These are phyloP conservation scores for Gulo gulo DNA, from an alignment of 2,113 vertebrate genomes.

Conservation along the genomic window DNA sequence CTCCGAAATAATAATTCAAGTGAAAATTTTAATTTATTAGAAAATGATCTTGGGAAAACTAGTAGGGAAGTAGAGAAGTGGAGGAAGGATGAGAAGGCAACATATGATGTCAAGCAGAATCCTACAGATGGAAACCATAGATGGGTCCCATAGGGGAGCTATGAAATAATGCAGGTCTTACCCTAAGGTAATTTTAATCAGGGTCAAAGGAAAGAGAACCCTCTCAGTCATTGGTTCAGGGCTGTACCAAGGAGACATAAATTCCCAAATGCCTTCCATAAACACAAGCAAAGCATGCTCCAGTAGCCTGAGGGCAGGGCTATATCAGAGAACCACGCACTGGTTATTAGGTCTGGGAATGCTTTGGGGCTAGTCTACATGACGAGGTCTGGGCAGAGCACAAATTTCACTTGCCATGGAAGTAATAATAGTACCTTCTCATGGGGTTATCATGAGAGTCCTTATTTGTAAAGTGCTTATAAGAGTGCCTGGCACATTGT, in stretches of 20 bases:
- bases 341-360: not conserved
- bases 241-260: not conserved
- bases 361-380: not conserved
- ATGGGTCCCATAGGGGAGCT: not conserved
- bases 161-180: not conserved
- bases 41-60: not conserved
- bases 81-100: not conserved
- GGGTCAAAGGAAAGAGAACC: not conserved
- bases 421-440: not conserved
- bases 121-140: not conserved
- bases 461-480: not conserved
- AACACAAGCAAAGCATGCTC: not conserved
- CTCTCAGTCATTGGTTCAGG: not conserved
- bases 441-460: not conserved
- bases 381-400: not conserved
- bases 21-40: not conserved
- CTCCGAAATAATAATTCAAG: not conserved
- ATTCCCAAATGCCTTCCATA: not conserved
- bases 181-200: not conserved
- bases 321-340: not conserved
- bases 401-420: not conserved
- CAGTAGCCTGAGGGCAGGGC: not conserved
- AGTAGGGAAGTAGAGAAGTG: not conserved
- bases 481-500: not conserved
- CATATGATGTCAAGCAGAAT: not conserved